Evolutionary conservation across 2,888 invertebrate species (phyloP), one percentile per base, ranked within the genome.

Genomic region (Elysia crispata): DNA sequence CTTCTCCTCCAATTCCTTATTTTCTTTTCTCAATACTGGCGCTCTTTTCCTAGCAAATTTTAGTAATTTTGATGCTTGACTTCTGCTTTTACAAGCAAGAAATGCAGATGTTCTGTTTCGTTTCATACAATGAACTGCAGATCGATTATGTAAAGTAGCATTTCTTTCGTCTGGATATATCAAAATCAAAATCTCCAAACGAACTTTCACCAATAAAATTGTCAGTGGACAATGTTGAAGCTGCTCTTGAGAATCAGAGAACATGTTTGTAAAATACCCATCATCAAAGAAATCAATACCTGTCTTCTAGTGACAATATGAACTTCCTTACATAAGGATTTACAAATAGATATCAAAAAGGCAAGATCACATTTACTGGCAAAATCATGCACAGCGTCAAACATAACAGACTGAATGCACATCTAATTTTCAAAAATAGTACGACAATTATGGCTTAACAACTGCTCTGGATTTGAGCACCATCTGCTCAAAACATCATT

Each of bases 171-270:
- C 33, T 70, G 1, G n/a, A 15, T 6, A 70, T n/a, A 31, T 70
- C 70, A n/a, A n/a, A 70, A 70, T 70, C 70, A 33, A 41, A 70
- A 23, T 70, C 70, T 6, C 70, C 70, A 33, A 70, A 70, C 1
- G 70, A 20, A 70, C 70, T 41, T 20, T 70, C 70, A 18, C 70
- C 70, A 30, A 31, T 30, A 1, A 70, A 33, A 41, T 70, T 70
- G 70, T 70, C 3, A 70, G 49, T 11, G 70, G 70, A 33, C 70
- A 70, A 30, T 70, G 33, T 5, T n/a, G 15, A 30, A 70, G 13
- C 20, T 33, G n/a, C 3, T 70, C 33, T 41, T 41, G n/a, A 5
- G 23, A 6, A 33, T 30, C 20, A 33, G 30, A 31, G 20, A 5
- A 18, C 30, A 31, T 33, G 5, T 31, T 23, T 1, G 25, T 15